Conservation (phyloP, 2,113 vertebrate species). For the Seriola rivoliana region DNA sequence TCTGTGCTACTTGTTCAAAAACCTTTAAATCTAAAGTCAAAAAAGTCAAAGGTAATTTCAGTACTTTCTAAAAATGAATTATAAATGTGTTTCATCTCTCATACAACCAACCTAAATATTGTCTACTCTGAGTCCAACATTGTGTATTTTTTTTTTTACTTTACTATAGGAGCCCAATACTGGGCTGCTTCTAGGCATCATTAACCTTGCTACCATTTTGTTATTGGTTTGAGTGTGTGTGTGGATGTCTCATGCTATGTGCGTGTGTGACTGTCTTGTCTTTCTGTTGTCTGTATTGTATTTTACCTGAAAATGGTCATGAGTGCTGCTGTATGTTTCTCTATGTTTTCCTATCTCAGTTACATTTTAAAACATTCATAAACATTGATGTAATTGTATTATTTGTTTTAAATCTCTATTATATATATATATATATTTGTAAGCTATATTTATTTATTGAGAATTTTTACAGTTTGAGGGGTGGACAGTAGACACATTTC, state of each 20-base stretch:
- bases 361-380: too few species aligned
- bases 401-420: too few species aligned
- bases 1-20: neutral
- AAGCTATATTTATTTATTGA: too few species aligned
- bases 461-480: too few species aligned
- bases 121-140: neutral
- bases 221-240: neutral
- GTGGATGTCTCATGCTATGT: neutral
- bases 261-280: neutral
- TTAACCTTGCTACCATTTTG: constrained; percentile 16
- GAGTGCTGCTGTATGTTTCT: neutral
- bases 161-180: neutral
- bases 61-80: neutral
- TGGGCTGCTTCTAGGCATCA: constrained; percentile 28
- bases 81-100: neutral
- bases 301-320: neutral
- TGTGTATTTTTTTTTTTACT: neutral
- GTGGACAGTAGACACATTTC: too few species aligned
- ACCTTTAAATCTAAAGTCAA: constrained; percentile 3
- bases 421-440: too few species aligned
- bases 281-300: neutral
- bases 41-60: neutral
- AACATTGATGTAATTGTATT: too few species aligned
- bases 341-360: neutral
- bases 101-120: neutral